phyloP scores from a whole-genome alignment of 2,888 invertebrate genomes.

The Melolontha melolontha region DNA sequence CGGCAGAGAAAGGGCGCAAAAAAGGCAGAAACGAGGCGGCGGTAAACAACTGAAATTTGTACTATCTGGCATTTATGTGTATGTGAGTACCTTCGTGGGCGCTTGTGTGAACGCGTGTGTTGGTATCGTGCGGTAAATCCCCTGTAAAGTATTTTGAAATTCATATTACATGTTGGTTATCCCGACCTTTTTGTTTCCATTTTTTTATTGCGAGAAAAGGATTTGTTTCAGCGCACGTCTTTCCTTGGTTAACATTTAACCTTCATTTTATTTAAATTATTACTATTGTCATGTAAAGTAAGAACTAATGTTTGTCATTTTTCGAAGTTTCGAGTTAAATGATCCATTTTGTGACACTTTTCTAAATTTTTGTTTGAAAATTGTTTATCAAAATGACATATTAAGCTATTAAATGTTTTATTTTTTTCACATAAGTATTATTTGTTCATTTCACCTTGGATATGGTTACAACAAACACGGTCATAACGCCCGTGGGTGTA shows the following conservation, averaged over 20 bases:
- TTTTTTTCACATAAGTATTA: no score
- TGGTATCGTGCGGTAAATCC: conserved; percentile 13
- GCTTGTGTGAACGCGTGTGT: background rate
- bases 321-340: no score
- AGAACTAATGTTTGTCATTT: no score
- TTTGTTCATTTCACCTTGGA: no score
- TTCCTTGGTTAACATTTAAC: conserved; percentile 1
- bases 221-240: conserved; percentile 4
- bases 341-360: no score
- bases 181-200: conserved; percentile 17
- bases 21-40: conserved; percentile 12
- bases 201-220: conserved; percentile 1
- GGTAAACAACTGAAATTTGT: conserved; percentile 39
- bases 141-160: conserved; percentile 32
- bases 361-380: no score
- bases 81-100: background rate
- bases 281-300: no score
- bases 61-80: conserved; percentile 11
- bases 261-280: conserved; percentile 1
- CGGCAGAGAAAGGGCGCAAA: conserved; percentile 34
- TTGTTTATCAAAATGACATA: no score
- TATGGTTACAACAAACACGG: no score
- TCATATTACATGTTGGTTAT: conserved; percentile 32
- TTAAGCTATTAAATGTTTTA: no score
- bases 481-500: no score